Percentiles rank a stretch among this genome's conserved stretches.
Evolutionary conservation across 2,797 vertebrate genomes (phyloP).

Genomic region (Sciurus vulgaris): DNA sequence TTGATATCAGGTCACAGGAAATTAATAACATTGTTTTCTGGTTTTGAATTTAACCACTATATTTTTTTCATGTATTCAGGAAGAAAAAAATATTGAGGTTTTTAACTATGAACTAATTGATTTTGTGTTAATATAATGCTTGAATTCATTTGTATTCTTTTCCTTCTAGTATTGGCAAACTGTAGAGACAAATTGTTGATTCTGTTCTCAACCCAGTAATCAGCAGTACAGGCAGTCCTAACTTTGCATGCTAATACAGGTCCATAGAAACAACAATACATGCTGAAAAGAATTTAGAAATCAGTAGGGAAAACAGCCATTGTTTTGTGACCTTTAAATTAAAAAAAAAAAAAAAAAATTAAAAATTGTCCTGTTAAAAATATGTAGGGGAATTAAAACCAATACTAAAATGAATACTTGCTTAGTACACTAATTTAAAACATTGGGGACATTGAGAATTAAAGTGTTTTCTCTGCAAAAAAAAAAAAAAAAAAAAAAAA

Average conservation of each 20-base stretch:
- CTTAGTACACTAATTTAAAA: background rate
- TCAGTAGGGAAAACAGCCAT: background rate
- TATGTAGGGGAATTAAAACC: background rate
- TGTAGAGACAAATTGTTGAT: background rate
- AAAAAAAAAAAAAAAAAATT: conserved; percentile 25
- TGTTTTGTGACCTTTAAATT: background rate
- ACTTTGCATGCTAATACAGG: background rate
- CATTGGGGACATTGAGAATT: background rate
- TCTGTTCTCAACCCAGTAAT: background rate
- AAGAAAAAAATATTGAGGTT: too few species aligned
- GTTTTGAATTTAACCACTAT: too few species aligned
- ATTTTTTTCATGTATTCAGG: too few species aligned
- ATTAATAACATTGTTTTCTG: too few species aligned
- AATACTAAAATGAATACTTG: background rate
- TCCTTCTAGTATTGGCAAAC: background rate
- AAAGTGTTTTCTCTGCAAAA: conserved; percentile 5
- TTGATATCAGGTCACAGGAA: too few species aligned
- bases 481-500: background rate
- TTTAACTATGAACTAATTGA: background rate
- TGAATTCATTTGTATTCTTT: conserved; percentile 8
- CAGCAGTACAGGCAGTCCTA: background rate
- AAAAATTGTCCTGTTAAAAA: background rate
- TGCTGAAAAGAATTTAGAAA: background rate
- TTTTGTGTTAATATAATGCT: conserved; percentile 3
- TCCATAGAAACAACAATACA: background rate